Percentiles rank a stretch among this genome's conserved stretches.
Conservation (phyloP, 1,140 invertebrate genomes). For the Hetaerina americana region DNA sequence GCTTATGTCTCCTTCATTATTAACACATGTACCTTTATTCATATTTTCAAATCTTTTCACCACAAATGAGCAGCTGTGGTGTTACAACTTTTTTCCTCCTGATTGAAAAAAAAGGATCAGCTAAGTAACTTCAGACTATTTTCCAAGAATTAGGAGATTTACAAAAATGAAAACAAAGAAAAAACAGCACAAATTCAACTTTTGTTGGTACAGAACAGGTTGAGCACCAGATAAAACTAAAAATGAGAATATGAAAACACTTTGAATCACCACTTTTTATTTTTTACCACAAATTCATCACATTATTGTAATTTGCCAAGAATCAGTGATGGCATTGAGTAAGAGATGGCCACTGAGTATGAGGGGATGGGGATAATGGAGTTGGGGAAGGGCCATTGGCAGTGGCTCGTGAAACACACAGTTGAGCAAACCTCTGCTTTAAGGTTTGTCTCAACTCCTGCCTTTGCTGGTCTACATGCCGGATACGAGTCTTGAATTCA, state of each 20-base stretch:
- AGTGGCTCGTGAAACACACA: constrained; percentile 33
- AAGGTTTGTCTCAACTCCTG: constrained; percentile 67
- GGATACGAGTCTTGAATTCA: constrained; percentile 60
- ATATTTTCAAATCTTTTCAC: neutral
- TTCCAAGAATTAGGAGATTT: neutral
- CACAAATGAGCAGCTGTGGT: neutral
- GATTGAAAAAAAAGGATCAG: neutral
- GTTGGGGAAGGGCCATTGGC: neutral
- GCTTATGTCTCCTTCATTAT: neutral
- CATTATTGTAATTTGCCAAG: neutral
- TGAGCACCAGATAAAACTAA: neutral
- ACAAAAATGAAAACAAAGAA: neutral
- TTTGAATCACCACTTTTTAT: constrained; percentile 1
- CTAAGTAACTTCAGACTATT: neutral
- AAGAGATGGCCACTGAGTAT: neutral
- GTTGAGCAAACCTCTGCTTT: constrained; percentile 63
- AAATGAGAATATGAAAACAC: neutral
- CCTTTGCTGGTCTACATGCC: constrained; percentile 60
- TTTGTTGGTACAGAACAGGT: neutral
- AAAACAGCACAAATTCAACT: neutral
- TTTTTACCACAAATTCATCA: neutral
- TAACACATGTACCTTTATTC: neutral
- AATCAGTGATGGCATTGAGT: neutral
- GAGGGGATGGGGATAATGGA: neutral
- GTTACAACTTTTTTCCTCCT: neutral